Conservation (phyloP, 2,797 vertebrate species). For the Hephaestus fuliginosus region DNA sequence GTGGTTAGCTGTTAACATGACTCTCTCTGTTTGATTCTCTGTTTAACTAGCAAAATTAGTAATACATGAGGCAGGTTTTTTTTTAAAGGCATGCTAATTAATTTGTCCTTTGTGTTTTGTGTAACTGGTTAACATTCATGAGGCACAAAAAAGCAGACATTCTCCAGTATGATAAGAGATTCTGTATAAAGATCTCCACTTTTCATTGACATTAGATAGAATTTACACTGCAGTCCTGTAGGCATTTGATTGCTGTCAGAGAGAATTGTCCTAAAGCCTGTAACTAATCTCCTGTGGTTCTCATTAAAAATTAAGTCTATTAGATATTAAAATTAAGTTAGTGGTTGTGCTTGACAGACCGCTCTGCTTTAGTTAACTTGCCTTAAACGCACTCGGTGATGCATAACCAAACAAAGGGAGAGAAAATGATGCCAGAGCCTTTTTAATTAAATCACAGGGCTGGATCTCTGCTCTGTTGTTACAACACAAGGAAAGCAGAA, state of each 20-base stretch:
- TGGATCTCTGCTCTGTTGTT: slow-evolving; percentile 64
- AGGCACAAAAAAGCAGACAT: background rate
- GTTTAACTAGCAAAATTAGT: slow-evolving; percentile 20
- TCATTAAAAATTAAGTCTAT: slow-evolving; percentile 55
- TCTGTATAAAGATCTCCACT: background rate
- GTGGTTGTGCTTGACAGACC: slow-evolving; percentile 60
- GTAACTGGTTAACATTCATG: slow-evolving; percentile 38
- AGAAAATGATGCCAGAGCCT: slow-evolving; percentile 59
- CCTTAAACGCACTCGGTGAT: slow-evolving; percentile 58
- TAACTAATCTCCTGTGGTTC: slow-evolving; percentile 55
- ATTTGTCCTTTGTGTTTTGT: slow-evolving; percentile 5
- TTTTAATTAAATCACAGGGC: slow-evolving; percentile 72
- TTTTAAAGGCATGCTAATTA: slow-evolving; percentile 27
- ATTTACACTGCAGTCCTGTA: slow-evolving; percentile 5
- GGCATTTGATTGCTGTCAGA: slow-evolving; percentile 35
- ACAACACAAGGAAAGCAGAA: slow-evolving; percentile 47
- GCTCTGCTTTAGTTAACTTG: slow-evolving; percentile 48
- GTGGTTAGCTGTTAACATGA: background rate
- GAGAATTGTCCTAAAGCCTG: slow-evolving; percentile 33
- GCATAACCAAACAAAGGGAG: slow-evolving; percentile 65
- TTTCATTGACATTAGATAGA: slow-evolving; percentile 7
- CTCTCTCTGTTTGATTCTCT: background rate
- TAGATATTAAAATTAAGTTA: slow-evolving; percentile 65
- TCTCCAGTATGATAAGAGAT: background rate
- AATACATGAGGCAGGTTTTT: background rate